Conservation (phyloP, 2,888 invertebrate species). For the Epicampocera succincta region DNA sequence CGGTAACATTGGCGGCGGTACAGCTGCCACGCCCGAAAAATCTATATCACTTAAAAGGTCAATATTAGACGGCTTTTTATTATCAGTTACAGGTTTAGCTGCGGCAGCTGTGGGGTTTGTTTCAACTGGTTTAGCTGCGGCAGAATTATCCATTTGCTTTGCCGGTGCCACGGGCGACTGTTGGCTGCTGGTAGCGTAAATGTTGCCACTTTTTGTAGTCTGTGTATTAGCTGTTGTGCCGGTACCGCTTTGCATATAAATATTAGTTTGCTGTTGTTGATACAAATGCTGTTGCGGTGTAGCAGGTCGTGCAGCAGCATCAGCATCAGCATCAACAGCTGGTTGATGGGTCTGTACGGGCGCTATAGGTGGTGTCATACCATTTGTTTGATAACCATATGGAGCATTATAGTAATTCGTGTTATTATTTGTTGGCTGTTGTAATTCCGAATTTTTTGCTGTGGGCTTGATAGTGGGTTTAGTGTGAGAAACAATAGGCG, state of each 20-base stretch:
- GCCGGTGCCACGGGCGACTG: slow-evolving; percentile 66
- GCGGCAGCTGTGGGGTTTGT: slow-evolving; percentile 55
- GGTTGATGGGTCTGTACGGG: slow-evolving; percentile 48
- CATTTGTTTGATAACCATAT: slow-evolving; percentile 78
- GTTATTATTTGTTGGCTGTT: slow-evolving; percentile 45
- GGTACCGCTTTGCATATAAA: slow-evolving; percentile 80
- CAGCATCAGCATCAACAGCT: neutral
- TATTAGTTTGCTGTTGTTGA: slow-evolving; percentile 72
- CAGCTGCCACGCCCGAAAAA: slow-evolving; percentile 82
- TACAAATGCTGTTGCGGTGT: slow-evolving; percentile 61
- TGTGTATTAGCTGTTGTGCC: slow-evolving; percentile 77
- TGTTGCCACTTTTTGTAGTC: slow-evolving; percentile 78
- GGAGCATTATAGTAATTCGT: slow-evolving; percentile 78
- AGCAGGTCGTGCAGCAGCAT: neutral
- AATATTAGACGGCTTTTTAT: slow-evolving; percentile 82
- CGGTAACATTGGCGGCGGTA: slow-evolving; percentile 75
- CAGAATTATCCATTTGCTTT: slow-evolving; percentile 19
- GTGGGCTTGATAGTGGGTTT: slow-evolving; percentile 70
- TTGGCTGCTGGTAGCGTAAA: slow-evolving; percentile 73
- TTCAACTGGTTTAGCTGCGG: slow-evolving; percentile 50
- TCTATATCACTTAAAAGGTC: slow-evolving; percentile 91
- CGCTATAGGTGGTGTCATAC: slow-evolving; percentile 35
- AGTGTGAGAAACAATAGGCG: slow-evolving; percentile 78
- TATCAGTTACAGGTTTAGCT: slow-evolving; percentile 28
- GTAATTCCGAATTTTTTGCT: slow-evolving; percentile 43